Percentiles rank a stretch among this genome's conserved stretches.
phyloP scores from a whole-genome alignment of 2,888 invertebrate genomes.

The Geotrupes spiniger region DNA sequence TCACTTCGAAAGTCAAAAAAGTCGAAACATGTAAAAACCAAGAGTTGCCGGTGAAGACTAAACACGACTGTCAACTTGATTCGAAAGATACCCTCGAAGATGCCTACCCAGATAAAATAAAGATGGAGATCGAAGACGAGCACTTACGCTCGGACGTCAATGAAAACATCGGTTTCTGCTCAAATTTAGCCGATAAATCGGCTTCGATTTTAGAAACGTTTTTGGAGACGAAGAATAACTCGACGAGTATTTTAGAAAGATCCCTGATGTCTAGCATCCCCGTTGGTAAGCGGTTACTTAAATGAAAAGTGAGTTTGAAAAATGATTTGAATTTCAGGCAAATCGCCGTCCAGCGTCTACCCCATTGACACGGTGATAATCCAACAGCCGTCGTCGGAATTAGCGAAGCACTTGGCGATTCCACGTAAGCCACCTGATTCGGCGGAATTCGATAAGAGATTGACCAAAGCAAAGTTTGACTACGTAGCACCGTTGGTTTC shows the following conservation, averaged over 20 bases:
- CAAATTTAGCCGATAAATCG: slow-evolving; percentile 33
- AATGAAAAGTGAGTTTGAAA: no score
- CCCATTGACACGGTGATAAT: slow-evolving; percentile 29
- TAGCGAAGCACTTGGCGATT: slow-evolving; percentile 38
- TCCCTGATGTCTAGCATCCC: slow-evolving; percentile 42
- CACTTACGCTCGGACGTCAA: slow-evolving; percentile 35
- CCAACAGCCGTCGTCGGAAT: slow-evolving; percentile 29
- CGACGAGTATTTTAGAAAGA: slow-evolving; percentile 46
- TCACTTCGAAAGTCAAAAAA: slow-evolving; percentile 17
- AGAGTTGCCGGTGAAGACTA: background rate
- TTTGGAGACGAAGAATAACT: slow-evolving; percentile 41
- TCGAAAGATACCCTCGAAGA: slow-evolving; percentile 12
- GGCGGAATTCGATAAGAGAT: slow-evolving; percentile 29
- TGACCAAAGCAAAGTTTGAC: slow-evolving; percentile 10
- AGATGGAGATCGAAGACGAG: slow-evolving; percentile 25
- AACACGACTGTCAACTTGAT: slow-evolving; percentile 1
- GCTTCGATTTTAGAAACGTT: slow-evolving; percentile 46
- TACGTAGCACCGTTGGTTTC: background rate
- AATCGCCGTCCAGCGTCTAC: slow-evolving; percentile 33
- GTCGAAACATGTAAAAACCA: slow-evolving; percentile 13
- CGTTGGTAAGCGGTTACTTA: slow-evolving; percentile 8
- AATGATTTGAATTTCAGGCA: slow-evolving; percentile 26
- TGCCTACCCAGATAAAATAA: slow-evolving; percentile 23
- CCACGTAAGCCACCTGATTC: slow-evolving; percentile 38
- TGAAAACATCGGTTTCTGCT: slow-evolving; percentile 26